Evolutionary conservation across 2,888 invertebrate genomes (phyloP).

Genomic region (Portevinia maculata): DNA sequence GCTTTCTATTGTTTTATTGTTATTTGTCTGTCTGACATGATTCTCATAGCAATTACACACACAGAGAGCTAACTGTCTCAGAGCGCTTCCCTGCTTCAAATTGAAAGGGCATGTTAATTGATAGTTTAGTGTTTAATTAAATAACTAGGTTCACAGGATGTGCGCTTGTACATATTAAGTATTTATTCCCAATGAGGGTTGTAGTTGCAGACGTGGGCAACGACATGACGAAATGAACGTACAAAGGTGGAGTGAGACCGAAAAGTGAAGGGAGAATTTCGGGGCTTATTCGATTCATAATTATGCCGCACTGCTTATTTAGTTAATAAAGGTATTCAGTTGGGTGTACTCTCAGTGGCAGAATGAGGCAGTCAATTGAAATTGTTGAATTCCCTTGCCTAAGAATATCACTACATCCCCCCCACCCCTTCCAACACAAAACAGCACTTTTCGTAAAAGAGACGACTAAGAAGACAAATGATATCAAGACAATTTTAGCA

Average conservation of each 20-base stretch:
- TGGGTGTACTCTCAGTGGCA: not conserved
- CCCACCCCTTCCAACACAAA: too few relatives aligned
- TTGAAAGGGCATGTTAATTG: conserved; percentile 65
- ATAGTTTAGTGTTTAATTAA: conserved; percentile 74
- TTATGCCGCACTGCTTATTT: conserved; percentile 13
- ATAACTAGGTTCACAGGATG: conserved; percentile 71
- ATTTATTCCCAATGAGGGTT: conserved; percentile 34
- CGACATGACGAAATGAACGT: not conserved
- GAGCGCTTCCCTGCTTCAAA: conserved; percentile 21
- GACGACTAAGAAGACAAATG: too few relatives aligned
- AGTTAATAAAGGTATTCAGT: conserved; percentile 9
- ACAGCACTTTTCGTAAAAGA: too few relatives aligned
- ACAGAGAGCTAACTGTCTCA: conserved; percentile 22
- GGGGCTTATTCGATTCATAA: conserved; percentile 12
- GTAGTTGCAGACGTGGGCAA: conserved; percentile 7
- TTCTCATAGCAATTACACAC: conserved; percentile 70
- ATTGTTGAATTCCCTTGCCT: too few relatives aligned
- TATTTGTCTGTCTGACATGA: conserved; percentile 72
- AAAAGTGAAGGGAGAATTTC: not conserved
- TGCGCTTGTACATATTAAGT: conserved; percentile 69
- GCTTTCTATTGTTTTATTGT: conserved; percentile 59
- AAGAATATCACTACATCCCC: too few relatives aligned
- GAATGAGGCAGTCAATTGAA: not conserved
- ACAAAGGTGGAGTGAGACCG: not conserved
- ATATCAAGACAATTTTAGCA: too few relatives aligned